phyloP scores from a whole-genome alignment of 2,888 invertebrate species.

The Cephus sareptanus region DNA sequence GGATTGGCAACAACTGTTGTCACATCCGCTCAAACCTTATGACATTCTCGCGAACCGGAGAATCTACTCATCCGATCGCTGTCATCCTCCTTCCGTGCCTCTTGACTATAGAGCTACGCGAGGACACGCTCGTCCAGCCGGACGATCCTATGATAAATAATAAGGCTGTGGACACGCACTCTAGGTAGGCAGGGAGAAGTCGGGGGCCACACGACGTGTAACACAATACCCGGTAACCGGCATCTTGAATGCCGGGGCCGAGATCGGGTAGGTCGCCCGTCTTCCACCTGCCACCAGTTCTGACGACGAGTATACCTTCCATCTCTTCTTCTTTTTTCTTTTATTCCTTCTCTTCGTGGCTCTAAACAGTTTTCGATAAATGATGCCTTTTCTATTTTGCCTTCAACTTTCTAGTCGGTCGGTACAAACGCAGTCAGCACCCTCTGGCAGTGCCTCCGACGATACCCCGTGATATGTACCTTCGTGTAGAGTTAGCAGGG shows the following conservation, averaged over 20 bases:
- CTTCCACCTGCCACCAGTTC: conserved; percentile 57
- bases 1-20: conserved; percentile 23
- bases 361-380: background rate
- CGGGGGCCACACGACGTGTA: conserved; percentile 32
- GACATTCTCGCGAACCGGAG: background rate
- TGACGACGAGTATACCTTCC: background rate
- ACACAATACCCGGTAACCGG: conserved; percentile 44
- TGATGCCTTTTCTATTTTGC: too few relatives aligned
- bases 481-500: background rate
- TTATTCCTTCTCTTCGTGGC: conserved; percentile 28
- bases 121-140: background rate
- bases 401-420: background rate
- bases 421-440: background rate
- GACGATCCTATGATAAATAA: background rate
- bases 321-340: background rate
- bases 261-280: conserved; percentile 53
- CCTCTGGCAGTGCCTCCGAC: background rate
- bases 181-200: background rate
- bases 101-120: background rate
- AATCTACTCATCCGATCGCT: background rate
- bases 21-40: conserved; percentile 36
- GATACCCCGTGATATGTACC: background rate
- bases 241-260: background rate
- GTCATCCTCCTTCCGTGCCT: background rate
- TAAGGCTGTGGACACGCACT: background rate